A percentile compares a stretch with the other conserved stretches of the same genome.
Conservation (phyloP, 2,113 vertebrate species). For the Tonatia bakeri region DNA sequence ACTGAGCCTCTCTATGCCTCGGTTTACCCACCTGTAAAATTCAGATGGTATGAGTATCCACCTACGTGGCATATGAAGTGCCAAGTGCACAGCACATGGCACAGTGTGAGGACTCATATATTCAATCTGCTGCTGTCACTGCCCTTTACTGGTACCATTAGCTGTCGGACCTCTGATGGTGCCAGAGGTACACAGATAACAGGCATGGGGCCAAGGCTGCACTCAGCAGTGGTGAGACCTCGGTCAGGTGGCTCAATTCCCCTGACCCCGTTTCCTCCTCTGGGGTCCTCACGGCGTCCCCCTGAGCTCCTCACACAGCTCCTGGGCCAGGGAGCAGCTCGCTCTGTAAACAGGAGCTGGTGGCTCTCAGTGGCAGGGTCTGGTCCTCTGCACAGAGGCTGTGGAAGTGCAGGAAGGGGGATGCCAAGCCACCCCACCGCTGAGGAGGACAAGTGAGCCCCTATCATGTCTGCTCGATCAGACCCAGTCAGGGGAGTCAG, state of each 20-base stretch:
- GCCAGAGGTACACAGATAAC: neutral
- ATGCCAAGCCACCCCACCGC: neutral
- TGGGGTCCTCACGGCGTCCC: too few relatives aligned
- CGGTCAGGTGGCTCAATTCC: neutral
- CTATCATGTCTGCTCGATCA: neutral
- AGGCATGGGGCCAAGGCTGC: rapidly evolving
- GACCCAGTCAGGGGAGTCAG: neutral
- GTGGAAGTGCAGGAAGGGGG: neutral
- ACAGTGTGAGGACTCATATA: rapidly evolving
- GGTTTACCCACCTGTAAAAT: neutral
- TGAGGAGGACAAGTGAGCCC: neutral
- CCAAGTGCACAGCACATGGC: too few relatives aligned
- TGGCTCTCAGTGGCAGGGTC: neutral
- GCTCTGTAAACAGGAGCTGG: neutral
- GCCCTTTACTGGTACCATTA: neutral
- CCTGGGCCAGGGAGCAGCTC: neutral
- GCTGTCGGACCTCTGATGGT: neutral
- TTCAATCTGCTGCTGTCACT: neutral
- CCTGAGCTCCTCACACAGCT: neutral
- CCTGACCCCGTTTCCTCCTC: neutral
- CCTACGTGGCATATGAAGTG: neutral
- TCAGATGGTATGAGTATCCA: neutral
- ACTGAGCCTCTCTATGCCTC: neutral
- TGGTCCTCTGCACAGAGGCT: neutral
- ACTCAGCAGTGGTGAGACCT: neutral